Conservation (phyloP, 2,888 invertebrate species). For the Lysandra coridon region DNA sequence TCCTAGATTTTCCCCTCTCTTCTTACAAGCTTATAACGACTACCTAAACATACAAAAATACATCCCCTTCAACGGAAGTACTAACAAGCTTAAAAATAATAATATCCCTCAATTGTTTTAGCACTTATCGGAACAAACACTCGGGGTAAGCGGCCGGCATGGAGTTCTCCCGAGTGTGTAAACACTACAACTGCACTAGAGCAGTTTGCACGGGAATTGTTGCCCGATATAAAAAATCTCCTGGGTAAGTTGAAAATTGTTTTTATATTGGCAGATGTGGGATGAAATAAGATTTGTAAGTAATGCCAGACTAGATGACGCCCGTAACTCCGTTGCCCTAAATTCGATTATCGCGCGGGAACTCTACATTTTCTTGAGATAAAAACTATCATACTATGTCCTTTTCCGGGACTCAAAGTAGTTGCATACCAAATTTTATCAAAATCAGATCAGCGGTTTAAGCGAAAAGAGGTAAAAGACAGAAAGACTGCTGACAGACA, state of each 20-base stretch:
- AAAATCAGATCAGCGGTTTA: no score
- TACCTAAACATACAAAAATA: neutral
- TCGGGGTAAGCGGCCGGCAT: constrained; percentile 21
- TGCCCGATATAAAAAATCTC: constrained; percentile 6
- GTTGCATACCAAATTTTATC: no score
- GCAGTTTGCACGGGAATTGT: constrained; percentile 14
- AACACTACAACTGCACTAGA: constrained; percentile 19
- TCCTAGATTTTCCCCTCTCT: no score
- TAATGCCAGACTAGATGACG: neutral
- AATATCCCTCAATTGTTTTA: neutral
- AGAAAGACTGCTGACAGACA: no score
- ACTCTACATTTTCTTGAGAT: no score
- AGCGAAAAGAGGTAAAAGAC: no score
- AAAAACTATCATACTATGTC: no score
- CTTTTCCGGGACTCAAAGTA: no score
- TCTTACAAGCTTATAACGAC: no score
- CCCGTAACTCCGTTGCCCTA: no score
- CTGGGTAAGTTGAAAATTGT: neutral
- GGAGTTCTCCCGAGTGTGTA: constrained; percentile 15
- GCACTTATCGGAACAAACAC: constrained; percentile 23
- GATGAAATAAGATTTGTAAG: neutral
- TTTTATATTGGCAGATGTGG: neutral
- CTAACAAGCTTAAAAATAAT: constrained; percentile 17
- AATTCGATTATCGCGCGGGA: no score
- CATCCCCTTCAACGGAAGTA: neutral